A percentile compares a stretch with the other conserved stretches of the same genome.
These are phyloP conservation scores for Acropora tenuis DNA, from an alignment of 64 coral and sea anemone genomes.

Conservation along the genomic window DNA sequence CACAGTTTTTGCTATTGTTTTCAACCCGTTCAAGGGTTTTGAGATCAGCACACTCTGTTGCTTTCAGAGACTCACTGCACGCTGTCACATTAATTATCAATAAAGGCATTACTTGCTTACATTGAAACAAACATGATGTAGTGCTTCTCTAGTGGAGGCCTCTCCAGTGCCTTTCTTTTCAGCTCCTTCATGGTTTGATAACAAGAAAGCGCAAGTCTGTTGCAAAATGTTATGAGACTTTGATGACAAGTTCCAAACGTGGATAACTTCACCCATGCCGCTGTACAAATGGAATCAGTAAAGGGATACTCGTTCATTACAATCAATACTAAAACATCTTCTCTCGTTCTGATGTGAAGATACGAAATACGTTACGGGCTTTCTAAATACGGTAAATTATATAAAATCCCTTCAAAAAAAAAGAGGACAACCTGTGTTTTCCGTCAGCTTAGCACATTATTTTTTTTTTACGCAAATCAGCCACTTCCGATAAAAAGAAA, in stretches of 20 bases:
- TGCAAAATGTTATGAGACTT: slow-evolving; percentile 86
- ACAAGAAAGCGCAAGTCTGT: slow-evolving; percentile 73
- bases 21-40: background rate
- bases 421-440: too few relatives aligned
- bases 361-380: too few relatives aligned
- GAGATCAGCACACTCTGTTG: background rate
- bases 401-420: too few relatives aligned
- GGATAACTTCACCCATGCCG: slow-evolving; percentile 70
- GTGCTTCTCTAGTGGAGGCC: slow-evolving; percentile 44
- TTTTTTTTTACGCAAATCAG: too few relatives aligned
- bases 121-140: slow-evolving; percentile 68
- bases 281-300: background rate
- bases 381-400: too few relatives aligned
- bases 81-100: background rate
- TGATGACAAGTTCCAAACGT: slow-evolving; percentile 84
- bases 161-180: slow-evolving; percentile 25
- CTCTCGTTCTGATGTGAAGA: too few relatives aligned
- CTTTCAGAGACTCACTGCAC: too few relatives aligned
- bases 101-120: slow-evolving; percentile 5
- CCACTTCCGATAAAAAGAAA: too few relatives aligned
- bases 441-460: too few relatives aligned
- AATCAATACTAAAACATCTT: too few relatives aligned
- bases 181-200: slow-evolving; percentile 38
- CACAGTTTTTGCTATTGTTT: too few relatives aligned
- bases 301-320: background rate